These are phyloP conservation scores for Fistularia commersonii DNA, from an alignment of 2,797 vertebrate genomes.

Conservation along the genomic window DNA sequence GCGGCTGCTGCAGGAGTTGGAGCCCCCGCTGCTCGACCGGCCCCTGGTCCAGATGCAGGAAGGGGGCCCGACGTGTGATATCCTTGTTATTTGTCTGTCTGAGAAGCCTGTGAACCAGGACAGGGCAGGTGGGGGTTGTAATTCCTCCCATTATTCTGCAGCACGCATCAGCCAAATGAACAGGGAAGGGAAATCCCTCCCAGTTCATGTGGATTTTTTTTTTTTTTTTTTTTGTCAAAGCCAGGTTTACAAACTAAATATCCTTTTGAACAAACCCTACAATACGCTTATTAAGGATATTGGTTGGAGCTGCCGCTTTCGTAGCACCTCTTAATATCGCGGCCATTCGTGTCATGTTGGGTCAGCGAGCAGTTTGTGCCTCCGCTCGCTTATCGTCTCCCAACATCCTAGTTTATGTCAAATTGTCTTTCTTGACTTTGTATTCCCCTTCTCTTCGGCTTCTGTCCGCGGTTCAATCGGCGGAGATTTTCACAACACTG, in stretches of 20 bases:
- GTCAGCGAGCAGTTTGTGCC: conserved; percentile 61
- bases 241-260: too few species aligned
- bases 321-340: conserved; percentile 49
- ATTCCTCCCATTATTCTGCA: conserved; percentile 63
- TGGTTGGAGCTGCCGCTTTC: conserved; percentile 17
- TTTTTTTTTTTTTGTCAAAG: conserved; percentile 15
- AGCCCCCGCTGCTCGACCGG: conserved; percentile 51
- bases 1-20: conserved; percentile 51
- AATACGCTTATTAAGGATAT: too few species aligned
- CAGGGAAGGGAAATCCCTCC: conserved; percentile 54
- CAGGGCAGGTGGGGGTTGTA: conserved; percentile 51
- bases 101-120: conserved; percentile 55
- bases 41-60: conserved; percentile 57
- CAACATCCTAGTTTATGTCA: conserved; percentile 58
- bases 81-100: conserved; percentile 68
- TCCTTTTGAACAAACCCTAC: background rate
- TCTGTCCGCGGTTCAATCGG: conserved; percentile 53
- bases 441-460: conserved; percentile 34
- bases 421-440: conserved; percentile 49
- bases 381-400: conserved; percentile 53
- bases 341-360: conserved; percentile 59
- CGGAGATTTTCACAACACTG: conserved; percentile 43
- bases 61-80: conserved; percentile 47
- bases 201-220: conserved; percentile 4
- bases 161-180: conserved; percentile 39